Evolutionary conservation across 2,888 invertebrate species (phyloP).

Genomic region (Drosophila histrio): DNA sequence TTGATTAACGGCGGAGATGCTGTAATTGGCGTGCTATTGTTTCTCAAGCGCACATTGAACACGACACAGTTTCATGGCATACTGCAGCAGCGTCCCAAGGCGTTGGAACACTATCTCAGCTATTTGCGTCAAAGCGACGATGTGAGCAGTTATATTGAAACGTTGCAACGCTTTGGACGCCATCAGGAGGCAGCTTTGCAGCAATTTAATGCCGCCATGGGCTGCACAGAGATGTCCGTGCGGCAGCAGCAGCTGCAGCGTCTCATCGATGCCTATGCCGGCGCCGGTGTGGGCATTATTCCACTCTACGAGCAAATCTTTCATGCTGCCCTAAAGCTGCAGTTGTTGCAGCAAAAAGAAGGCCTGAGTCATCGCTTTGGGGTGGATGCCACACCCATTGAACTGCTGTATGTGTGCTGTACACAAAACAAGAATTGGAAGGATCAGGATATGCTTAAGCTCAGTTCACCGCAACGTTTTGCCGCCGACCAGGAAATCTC

Average conservation of each 20-base stretch:
- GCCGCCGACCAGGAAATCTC: slow-evolving; percentile 85
- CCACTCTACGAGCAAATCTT: slow-evolving; percentile 80
- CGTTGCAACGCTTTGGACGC: slow-evolving; percentile 89
- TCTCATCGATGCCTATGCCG: slow-evolving; percentile 66
- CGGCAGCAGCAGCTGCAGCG: slow-evolving; percentile 75
- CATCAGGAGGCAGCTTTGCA: slow-evolving; percentile 87
- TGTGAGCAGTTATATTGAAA: slow-evolving; percentile 85
- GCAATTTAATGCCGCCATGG: slow-evolving; percentile 83
- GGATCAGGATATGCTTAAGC: slow-evolving; percentile 71
- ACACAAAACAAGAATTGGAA: slow-evolving; percentile 82
- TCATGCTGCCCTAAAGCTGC: slow-evolving; percentile 72
- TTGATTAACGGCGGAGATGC: slow-evolving; percentile 90
- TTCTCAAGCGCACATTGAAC: slow-evolving; percentile 90
- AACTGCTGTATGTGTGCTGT: slow-evolving; percentile 81
- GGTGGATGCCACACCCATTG: slow-evolving; percentile 76
- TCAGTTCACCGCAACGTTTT: slow-evolving; percentile 80
- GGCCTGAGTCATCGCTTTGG: slow-evolving; percentile 53
- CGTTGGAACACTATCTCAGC: slow-evolving; percentile 90
- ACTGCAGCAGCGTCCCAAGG: slow-evolving; percentile 88
- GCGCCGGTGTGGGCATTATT: slow-evolving; percentile 62
- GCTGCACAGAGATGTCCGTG: slow-evolving; percentile 76
- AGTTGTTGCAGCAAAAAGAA: slow-evolving; percentile 73
- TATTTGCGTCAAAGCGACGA: slow-evolving; percentile 88
- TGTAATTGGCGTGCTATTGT: slow-evolving; percentile 88
- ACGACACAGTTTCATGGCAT: slow-evolving; percentile 89